Base-by-base conservation (phyloP, 2,888 invertebrate species). In the Cataglyphis albicans region DNA sequence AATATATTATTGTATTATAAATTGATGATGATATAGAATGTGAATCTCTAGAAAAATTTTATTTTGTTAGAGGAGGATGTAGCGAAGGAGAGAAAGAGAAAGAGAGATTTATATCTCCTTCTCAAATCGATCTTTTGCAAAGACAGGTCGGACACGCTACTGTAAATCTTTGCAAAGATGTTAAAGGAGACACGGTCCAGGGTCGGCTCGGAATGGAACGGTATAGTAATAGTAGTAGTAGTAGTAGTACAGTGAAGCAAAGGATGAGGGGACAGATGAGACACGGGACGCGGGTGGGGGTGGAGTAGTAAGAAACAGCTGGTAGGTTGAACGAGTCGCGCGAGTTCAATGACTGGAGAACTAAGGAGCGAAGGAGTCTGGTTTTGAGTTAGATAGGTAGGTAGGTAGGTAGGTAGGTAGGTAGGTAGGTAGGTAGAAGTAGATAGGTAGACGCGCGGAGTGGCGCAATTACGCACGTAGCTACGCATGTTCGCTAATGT, bases 311-410 rank as follows among this genome's bases (percentile, higher is more conserved):
- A 92, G 93, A 93, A 94, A 94, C 93, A 93, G 94, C 93, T 93
- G 94, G 93, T 93, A 90, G 90, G 93, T 92, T 92, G 92, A 92
- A 91, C 92, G 92, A 90, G 91, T 90, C 87, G 82, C 81, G 83
- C 68, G 93, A 91, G 94, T 94, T 94, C 94, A 94, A 94, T 93
- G 94, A 94, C 94, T 93, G 93, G 90, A 90, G 91, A 92, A 91
- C 86, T 85, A 89, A 87, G 84, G 90, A 91, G 88, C 87, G n/a
- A 55, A 76, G 29, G 85, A 89, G 89, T 86, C 90, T 85, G 48
- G 86, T 84, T 88, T 90, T 87, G 88, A 88, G 87, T 86, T 89
- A 90, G 89, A 74, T 90, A 87, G 86, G 90, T 90, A 89, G 89
- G 89, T 87, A 87, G 89, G 86, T 90, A 87, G 89, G 89, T 89